Conservation (phyloP, 92 coral and sea anemone genomes). For the Parazoanthus darwini region DNA sequence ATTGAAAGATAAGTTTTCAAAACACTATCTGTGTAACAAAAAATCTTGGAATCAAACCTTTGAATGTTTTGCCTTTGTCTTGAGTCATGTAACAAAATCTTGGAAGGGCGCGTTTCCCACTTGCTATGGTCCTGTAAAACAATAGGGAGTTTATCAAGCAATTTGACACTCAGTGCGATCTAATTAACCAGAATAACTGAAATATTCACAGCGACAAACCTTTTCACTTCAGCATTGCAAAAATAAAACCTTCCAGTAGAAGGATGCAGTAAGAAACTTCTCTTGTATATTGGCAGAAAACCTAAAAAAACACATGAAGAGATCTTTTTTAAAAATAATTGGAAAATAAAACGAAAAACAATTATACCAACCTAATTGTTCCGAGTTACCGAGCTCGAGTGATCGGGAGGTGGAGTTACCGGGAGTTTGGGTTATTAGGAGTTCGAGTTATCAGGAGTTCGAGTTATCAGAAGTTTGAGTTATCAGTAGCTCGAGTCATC, state of each 20-base stretch:
- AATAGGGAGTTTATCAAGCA: neutral
- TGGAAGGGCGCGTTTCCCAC: constrained; percentile 3
- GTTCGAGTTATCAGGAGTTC: too few species aligned
- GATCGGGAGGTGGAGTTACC: too few species aligned
- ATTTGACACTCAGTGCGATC: neutral
- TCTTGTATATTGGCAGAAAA: constrained; percentile 30
- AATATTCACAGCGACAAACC: constrained; percentile 3
- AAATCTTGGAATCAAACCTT: neutral
- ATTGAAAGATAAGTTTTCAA: too few species aligned
- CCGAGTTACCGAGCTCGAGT: too few species aligned
- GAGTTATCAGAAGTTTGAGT: too few species aligned
- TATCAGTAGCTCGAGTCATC: too few species aligned
- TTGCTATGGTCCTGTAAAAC: neutral
- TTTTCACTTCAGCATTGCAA: constrained; percentile 37
- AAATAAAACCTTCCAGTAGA: constrained; percentile 36
- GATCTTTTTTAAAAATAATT: too few species aligned
- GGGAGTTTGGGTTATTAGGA: too few species aligned
- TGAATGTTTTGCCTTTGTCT: constrained; percentile 8
- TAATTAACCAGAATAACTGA: too few species aligned
- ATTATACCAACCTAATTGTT: neutral
- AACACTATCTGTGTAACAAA: neutral
- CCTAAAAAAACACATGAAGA: neutral
- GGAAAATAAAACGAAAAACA: too few species aligned
- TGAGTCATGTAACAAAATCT: constrained; percentile 34
- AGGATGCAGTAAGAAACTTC: constrained; percentile 25